These are phyloP conservation scores for Athene noctua DNA, from an alignment of 2,113 vertebrate genomes.

Conservation along the genomic window DNA sequence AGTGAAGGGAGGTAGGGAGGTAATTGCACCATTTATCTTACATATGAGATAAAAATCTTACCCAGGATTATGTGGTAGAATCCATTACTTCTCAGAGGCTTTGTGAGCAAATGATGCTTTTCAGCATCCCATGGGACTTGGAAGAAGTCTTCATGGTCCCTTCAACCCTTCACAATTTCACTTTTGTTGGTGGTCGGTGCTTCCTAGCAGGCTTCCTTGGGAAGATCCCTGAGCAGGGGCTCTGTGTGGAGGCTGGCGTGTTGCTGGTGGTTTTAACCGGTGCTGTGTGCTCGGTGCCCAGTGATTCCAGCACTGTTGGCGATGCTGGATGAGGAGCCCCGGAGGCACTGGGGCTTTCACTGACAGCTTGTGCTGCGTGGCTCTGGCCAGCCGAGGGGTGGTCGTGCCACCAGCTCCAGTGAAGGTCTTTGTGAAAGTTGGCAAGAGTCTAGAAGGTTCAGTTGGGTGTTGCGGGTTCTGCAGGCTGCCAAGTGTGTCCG, in stretches of 20 bases:
- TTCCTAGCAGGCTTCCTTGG: background rate
- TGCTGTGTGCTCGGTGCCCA: rapidly evolving
- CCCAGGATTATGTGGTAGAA: background rate
- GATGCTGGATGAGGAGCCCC: background rate
- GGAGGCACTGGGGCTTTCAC: background rate
- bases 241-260: background rate
- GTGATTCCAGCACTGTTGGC: rapidly evolving
- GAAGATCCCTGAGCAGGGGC: background rate
- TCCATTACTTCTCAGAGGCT: background rate
- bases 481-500: rapidly evolving
- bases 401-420: background rate
- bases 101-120: background rate
- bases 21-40: background rate
- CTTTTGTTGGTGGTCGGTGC: background rate
- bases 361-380: background rate
- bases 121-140: background rate
- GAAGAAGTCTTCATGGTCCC: background rate
- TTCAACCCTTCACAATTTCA: background rate
- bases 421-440: background rate
- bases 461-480: rapidly evolving
- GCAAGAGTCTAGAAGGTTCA: background rate
- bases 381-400: background rate
- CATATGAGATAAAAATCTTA: background rate
- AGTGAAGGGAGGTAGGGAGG: background rate
- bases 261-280: background rate